Conservation (phyloP, 2,797 vertebrate species). For the Echeneis naucrates region DNA sequence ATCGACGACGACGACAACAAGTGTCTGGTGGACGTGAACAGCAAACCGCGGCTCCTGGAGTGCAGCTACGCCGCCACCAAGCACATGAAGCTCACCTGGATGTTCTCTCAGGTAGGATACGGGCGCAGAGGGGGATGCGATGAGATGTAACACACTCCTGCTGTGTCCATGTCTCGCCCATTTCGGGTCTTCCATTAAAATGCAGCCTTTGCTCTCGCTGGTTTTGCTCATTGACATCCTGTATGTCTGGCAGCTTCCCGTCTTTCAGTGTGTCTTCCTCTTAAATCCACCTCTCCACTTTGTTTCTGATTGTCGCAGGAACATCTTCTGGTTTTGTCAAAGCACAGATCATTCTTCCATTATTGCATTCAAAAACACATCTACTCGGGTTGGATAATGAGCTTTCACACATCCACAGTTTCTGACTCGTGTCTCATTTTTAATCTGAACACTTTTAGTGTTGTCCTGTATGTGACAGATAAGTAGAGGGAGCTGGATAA, state of each 20-base stretch:
- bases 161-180: background rate
- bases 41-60: conserved; percentile 93
- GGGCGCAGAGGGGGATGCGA: too few species aligned
- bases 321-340: conserved; percentile 11
- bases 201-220: conserved; percentile 11
- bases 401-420: conserved; percentile 44
- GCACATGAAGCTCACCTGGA: conserved; percentile 97
- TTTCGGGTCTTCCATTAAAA: background rate
- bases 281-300: conserved; percentile 6
- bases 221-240: conserved; percentile 27
- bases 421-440: conserved; percentile 60
- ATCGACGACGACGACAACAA: conserved; percentile 96
- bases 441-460: conserved; percentile 54
- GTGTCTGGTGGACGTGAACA: conserved; percentile 97
- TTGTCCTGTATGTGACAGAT: conserved; percentile 52
- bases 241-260: background rate
- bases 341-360: conserved; percentile 30
- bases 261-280: background rate
- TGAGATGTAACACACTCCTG: background rate
- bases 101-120: conserved; percentile 94
- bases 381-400: conserved; percentile 50
- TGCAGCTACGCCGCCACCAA: conserved; percentile 95
- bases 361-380: conserved; percentile 39
- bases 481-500: conserved; percentile 54
- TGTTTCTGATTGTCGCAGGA: conserved; percentile 13